Evolutionary conservation across 2,888 invertebrate genomes (phyloP).

Genomic region (Callinectes sapidus): DNA sequence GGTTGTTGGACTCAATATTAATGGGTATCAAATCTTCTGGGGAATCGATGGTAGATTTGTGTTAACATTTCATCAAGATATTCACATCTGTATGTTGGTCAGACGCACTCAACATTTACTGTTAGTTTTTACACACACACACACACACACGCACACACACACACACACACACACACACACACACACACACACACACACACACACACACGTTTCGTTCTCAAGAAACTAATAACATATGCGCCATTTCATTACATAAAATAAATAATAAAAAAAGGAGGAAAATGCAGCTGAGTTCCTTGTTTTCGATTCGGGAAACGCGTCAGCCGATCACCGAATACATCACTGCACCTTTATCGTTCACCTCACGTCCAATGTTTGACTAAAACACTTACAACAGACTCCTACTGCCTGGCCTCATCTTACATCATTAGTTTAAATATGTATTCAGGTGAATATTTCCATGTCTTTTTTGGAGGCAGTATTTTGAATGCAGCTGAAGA

Average conservation of each 20-base stretch:
- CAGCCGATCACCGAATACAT: not conserved
- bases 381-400: not conserved
- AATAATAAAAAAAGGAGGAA: not conserved
- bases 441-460: not conserved
- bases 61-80: constrained; percentile 15
- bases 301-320: not conserved
- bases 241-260: constrained; percentile 29
- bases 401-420: not conserved
- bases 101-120: not conserved
- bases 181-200: constrained; percentile 47
- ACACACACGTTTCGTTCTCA: not conserved
- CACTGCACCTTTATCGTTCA: not conserved
- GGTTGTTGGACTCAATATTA: constrained; percentile 1
- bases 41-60: constrained; percentile 10
- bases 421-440: not conserved
- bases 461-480: not conserved
- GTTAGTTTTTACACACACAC: constrained; percentile 30
- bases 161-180: constrained; percentile 53
- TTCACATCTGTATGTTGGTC: not conserved
- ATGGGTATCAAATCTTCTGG: constrained; percentile 14
- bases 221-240: constrained; percentile 1
- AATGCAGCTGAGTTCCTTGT: not conserved
- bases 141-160: constrained; percentile 53
- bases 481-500: not conserved
- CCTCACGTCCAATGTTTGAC: not conserved